These are phyloP conservation scores for Champsocephalus esox DNA, from an alignment of 2,797 vertebrate species.

Conservation along the genomic window DNA sequence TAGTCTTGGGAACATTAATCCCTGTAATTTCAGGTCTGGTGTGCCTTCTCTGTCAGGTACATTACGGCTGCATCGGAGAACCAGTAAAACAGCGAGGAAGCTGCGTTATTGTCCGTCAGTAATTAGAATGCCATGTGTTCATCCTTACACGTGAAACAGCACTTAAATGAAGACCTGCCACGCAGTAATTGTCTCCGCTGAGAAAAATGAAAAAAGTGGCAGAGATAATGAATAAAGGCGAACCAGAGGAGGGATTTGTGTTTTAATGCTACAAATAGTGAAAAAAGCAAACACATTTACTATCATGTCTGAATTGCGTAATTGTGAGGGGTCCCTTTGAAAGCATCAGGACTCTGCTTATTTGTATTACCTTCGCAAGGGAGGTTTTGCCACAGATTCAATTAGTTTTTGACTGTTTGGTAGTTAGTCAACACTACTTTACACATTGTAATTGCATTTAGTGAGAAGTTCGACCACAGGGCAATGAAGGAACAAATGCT, in stretches of 20 bases:
- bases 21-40: conserved; percentile 83
- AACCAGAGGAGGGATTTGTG: conserved; percentile 52
- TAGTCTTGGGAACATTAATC: conserved; percentile 83
- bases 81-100: conserved; percentile 73
- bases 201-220: conserved; percentile 59
- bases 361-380: conserved; percentile 44
- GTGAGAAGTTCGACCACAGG: conserved; percentile 14
- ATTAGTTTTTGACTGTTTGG: conserved; percentile 58
- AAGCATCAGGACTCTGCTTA: conserved; percentile 56
- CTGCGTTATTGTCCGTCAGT: conserved; percentile 71
- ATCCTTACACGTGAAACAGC: conserved; percentile 81
- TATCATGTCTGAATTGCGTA: conserved; percentile 54
- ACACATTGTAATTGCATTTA: conserved; percentile 56
- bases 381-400: conserved; percentile 28
- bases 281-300: conserved; percentile 56
- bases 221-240: conserved; percentile 37
- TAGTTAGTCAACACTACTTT: conserved; percentile 54
- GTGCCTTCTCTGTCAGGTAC: conserved; percentile 81
- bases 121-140: conserved; percentile 85
- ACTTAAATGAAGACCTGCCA: conserved; percentile 85
- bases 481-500: conserved; percentile 20
- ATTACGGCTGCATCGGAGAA: conserved; percentile 76
- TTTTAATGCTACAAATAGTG: conserved; percentile 67
- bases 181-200: conserved; percentile 84
- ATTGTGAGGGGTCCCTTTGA: conserved; percentile 54